Evolutionary conservation across 2,797 vertebrate species (phyloP), one percentile per base, ranked within the genome.

Genomic region (Serranus cabrilla): DNA sequence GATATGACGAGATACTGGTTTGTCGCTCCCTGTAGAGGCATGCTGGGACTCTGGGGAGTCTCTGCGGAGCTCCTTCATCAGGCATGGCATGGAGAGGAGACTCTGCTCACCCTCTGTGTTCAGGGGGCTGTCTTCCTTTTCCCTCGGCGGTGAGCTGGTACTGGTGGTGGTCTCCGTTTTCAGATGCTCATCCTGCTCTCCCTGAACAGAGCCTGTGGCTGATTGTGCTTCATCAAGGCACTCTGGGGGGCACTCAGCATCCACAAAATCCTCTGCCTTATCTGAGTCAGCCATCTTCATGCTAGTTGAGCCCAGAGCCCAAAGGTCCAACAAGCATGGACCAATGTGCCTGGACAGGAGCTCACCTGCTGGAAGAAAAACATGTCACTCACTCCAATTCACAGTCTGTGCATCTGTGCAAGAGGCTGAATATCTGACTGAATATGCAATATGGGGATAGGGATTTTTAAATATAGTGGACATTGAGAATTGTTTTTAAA

Each of bases 211-310:
- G 49, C 93, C 90, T 51, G 91, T 86, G 83, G 94, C 92, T 65
- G 88, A 91, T 46, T 91, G 92, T 62, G 88, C 83, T 80, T 94
- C 91, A 62, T 83, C 76, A 74, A 96, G 92, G 90, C 94, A 91
- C 91, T 97, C 96, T 25, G 94, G 87, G 49, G 95, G 94, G 83
- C 92, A 94, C 91, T 97, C 96, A 1, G 95, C 93, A 88, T 97
- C 96, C 68, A 94, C 91, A 91, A 96, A 95, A 87, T 97, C 96
- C 89, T 97, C 96, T 78, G 95, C 89, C 94, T 98, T 98, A 90
- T 96, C 96, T 42, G 90, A 96, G 81, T 96, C 95, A 91, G 98
- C 97, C 97, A 99, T 99, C 97, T 98, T 98, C 97, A 97, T 97
- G 93, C 95, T 95, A 97, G 71, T 90, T 83, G 86, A 96, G 86